These are phyloP conservation scores for Chloroceryle aenea DNA, from an alignment of 2,113 vertebrate genomes.

Conservation along the genomic window DNA sequence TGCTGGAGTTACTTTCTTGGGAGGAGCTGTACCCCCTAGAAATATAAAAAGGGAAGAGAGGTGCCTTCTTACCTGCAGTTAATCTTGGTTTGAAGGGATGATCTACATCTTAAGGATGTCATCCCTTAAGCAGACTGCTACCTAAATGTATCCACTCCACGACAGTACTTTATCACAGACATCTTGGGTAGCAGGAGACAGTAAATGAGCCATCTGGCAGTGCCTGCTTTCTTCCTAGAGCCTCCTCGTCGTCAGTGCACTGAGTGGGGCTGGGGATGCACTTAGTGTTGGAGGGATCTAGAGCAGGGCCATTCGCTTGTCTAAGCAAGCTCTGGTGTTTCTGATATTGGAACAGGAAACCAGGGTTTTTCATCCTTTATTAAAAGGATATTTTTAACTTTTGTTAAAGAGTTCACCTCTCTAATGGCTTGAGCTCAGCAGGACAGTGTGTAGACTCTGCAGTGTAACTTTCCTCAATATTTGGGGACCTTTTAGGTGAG, in stretches of 20 bases:
- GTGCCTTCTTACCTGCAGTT: not conserved
- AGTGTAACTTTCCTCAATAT: not conserved
- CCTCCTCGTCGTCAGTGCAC: not conserved
- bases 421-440: not conserved
- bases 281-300: not conserved
- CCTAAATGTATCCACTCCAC: not conserved
- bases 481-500: not conserved
- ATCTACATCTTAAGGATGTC: not conserved
- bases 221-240: not conserved
- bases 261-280: not conserved
- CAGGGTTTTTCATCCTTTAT: not conserved
- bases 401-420: not conserved
- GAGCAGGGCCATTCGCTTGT: not conserved
- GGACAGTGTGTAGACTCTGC: not conserved
- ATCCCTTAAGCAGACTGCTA: not conserved
- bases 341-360: not conserved
- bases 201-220: not conserved
- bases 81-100: not conserved
- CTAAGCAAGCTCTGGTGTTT: not conserved
- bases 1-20: not conserved
- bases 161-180: not conserved
- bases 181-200: not conserved
- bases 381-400: not conserved
- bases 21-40: not conserved
- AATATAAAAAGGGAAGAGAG: not conserved